Evolutionary conservation across 1,140 invertebrate species (phyloP).

Genomic region (Cardiocondyla obscurior): DNA sequence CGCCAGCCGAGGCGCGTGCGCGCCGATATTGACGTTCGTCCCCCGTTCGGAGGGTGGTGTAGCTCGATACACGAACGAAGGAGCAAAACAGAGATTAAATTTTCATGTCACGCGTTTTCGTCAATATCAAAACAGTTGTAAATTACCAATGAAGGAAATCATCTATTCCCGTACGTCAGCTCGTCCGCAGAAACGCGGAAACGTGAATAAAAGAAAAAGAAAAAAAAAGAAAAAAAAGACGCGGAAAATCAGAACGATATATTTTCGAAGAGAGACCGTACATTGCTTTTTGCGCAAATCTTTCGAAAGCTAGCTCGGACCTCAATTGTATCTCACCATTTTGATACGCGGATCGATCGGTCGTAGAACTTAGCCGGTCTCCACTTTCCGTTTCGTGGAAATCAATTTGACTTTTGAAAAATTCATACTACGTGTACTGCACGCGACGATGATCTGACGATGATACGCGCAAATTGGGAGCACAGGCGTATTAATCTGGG

Average conservation of each 20-base stretch:
- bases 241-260: not conserved
- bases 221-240: not conserved
- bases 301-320: too few relatives aligned
- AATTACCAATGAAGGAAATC: not conserved
- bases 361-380: too few relatives aligned
- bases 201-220: not conserved
- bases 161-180: not conserved
- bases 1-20: conserved; percentile 73
- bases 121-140: not conserved
- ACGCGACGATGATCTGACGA: not conserved
- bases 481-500: not conserved
- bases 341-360: not conserved
- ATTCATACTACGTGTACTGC: not conserved
- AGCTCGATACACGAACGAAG: conserved; percentile 72
- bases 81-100: conserved; percentile 73
- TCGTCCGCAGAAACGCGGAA: too few relatives aligned
- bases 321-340: too few relatives aligned
- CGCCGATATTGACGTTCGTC: conserved; percentile 78
- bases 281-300: too few relatives aligned
- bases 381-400: not conserved
- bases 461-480: not conserved
- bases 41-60: conserved; percentile 63
- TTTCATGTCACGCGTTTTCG: conserved; percentile 65
- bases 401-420: not conserved
- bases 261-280: too few relatives aligned